A percentile compares a stretch with the other conserved stretches of the same genome.
Conservation (phyloP, 2,888 invertebrate species). For the Labia minor region DNA sequence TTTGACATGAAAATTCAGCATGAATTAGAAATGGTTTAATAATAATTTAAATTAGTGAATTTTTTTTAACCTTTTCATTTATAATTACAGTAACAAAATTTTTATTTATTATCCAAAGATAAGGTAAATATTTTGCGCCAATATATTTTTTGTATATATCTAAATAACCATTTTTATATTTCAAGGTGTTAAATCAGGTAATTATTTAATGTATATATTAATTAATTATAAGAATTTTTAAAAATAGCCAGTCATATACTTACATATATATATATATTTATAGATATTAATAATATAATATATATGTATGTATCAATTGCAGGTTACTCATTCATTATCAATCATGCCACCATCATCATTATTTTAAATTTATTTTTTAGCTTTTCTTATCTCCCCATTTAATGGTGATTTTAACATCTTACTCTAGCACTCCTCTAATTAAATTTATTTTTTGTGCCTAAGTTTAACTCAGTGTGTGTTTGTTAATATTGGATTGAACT, state of each 20-base stretch:
- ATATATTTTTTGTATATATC: background rate
- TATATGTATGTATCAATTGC: background rate
- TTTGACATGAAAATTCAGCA: slow-evolving; percentile 17
- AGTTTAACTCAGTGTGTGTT: background rate
- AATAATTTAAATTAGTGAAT: slow-evolving; percentile 13
- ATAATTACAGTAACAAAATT: background rate
- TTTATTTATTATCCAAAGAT: background rate
- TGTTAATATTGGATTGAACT: background rate
- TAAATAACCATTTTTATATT: background rate
- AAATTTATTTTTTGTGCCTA: background rate
- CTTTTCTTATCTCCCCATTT: background rate
- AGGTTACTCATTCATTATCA: slow-evolving; percentile 14
- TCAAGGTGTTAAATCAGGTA: background rate
- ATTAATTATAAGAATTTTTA: background rate
- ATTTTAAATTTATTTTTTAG: too few species aligned
- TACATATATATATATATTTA: slow-evolving; percentile 13
- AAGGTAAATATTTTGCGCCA: background rate
- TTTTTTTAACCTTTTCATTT: background rate
- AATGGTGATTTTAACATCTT: background rate
- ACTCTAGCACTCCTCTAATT: background rate
- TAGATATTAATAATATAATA: background rate
- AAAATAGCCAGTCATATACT: background rate
- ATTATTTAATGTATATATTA: slow-evolving; percentile 18
- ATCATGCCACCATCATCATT: background rate
- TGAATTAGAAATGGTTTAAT: slow-evolving; percentile 16